These are phyloP conservation scores for Diphyllodes magnificus DNA, from an alignment of 2,113 vertebrate species.

Conservation along the genomic window DNA sequence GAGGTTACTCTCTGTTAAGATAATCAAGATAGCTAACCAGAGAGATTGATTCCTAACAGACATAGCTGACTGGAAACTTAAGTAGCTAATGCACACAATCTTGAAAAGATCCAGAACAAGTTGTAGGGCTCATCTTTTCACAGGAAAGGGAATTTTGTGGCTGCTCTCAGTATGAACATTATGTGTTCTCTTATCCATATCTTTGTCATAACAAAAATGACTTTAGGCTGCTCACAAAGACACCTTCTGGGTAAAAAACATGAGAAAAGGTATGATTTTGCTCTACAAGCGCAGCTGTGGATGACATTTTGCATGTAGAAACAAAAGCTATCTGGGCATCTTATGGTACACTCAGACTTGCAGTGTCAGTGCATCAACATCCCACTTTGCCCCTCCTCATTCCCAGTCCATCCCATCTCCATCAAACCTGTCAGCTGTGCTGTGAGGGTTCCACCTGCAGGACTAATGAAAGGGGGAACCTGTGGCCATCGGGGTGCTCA, in stretches of 20 bases:
- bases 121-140: not conserved
- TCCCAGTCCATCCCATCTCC: not conserved
- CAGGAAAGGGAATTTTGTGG: not conserved
- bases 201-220: not conserved
- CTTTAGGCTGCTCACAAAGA: not conserved
- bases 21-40: not conserved
- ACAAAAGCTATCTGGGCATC: not conserved
- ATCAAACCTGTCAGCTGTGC: not conserved
- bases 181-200: not conserved
- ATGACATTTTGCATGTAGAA: not conserved
- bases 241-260: not conserved
- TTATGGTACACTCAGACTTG: not conserved
- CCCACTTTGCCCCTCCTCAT: not conserved
- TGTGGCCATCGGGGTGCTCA: not conserved
- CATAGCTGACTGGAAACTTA: not conserved
- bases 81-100: not conserved
- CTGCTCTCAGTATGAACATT: not conserved
- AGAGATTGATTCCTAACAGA: not conserved
- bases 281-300: not conserved
- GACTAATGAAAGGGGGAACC: not conserved
- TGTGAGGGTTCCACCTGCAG: not conserved
- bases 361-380: not conserved
- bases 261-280: not conserved
- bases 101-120: not conserved
- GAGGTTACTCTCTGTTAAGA: not conserved